phyloP scores from a whole-genome alignment of 2,888 invertebrate species.

The Temnothorax ravouxi region DNA sequence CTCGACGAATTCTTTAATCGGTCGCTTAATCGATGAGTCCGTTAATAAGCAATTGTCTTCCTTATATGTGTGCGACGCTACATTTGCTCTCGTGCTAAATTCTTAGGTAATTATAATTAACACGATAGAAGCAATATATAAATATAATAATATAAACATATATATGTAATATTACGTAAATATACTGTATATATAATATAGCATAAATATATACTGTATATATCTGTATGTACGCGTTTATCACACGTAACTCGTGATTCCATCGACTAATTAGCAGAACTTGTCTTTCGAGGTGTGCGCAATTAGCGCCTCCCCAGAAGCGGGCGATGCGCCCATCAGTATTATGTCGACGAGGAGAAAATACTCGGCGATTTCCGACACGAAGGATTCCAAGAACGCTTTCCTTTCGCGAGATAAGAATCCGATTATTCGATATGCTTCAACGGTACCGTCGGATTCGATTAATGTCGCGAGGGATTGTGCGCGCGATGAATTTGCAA shows the following conservation, averaged over 20 bases:
- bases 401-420: slow-evolving; percentile 32
- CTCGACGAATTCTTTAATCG: slow-evolving; percentile 22
- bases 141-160: background rate
- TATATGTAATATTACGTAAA: too few species aligned
- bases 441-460: slow-evolving; percentile 29
- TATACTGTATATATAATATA: too few species aligned
- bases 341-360: slow-evolving; percentile 57
- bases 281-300: slow-evolving; percentile 69
- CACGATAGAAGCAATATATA: background rate
- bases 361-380: slow-evolving; percentile 31
- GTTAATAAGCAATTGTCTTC: slow-evolving; percentile 21
- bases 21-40: slow-evolving; percentile 9
- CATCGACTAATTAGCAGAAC: slow-evolving; percentile 13
- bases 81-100: slow-evolving; percentile 1
- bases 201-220: too few species aligned
- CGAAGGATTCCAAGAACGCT: slow-evolving; percentile 48
- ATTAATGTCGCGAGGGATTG: slow-evolving; percentile 18
- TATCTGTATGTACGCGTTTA: background rate
- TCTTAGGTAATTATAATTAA: slow-evolving; percentile 21
- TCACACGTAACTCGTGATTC: background rate
- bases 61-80: background rate
- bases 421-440: slow-evolving; percentile 22
- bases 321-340: slow-evolving; percentile 64
- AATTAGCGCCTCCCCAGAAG: slow-evolving; percentile 62
- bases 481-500: slow-evolving; percentile 12